Evolutionary conservation across 2,113 vertebrate genomes (phyloP).

Genomic region (Tetrao urogallus): DNA sequence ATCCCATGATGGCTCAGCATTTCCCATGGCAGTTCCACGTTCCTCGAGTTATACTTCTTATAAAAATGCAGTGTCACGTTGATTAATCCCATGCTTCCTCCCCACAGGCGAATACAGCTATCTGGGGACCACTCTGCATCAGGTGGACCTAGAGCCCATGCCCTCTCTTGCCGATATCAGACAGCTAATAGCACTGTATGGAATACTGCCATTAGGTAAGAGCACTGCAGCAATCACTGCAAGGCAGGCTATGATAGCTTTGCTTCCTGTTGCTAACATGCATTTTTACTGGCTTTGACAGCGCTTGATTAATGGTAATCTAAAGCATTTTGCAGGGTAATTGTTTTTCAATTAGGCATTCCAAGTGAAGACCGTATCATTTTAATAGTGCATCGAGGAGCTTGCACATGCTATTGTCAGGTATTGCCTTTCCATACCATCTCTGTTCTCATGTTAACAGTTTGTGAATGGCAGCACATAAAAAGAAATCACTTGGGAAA

Average conservation of each 20-base stretch:
- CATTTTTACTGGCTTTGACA: not conserved
- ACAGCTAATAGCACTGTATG: conserved; percentile 85
- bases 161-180: conserved; percentile 83
- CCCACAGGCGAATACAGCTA: conserved; percentile 82
- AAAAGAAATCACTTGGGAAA: conserved; percentile 11
- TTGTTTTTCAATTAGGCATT: conserved; percentile 30
- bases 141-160: conserved; percentile 78
- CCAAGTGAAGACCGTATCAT: not conserved
- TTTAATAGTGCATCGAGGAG: not conserved
- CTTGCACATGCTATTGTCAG: not conserved
- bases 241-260: not conserved
- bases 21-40: not conserved
- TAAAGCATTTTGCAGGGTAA: not conserved
- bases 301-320: not conserved
- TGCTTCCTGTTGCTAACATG: not conserved
- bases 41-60: fast-evolving
- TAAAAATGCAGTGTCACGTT: not conserved
- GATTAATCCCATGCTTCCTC: not conserved
- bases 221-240: not conserved
- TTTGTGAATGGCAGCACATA: conserved; percentile 14
- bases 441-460: not conserved
- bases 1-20: fast-evolving
- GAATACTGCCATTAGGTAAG: conserved; percentile 86
- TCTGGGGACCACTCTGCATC: conserved; percentile 76
- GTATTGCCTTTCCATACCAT: not conserved